phyloP scores from a whole-genome alignment of 2,888 invertebrate genomes.

The Automeris io region DNA sequence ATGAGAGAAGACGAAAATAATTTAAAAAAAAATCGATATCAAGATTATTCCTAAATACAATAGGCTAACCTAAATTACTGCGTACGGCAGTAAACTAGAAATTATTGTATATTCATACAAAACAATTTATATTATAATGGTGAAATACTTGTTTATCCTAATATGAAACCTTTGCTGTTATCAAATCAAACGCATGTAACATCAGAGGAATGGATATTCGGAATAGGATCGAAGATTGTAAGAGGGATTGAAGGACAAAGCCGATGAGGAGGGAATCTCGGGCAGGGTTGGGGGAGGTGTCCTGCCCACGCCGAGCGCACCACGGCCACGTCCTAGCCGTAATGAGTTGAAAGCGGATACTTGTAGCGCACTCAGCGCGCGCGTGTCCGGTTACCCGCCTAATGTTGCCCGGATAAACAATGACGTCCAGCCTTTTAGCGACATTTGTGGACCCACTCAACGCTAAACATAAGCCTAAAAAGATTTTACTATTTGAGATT shows the following conservation, averaged over 20 bases:
- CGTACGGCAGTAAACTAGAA: too few species aligned
- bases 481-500: slow-evolving; percentile 69
- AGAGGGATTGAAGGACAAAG: slow-evolving; percentile 73
- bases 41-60: too few species aligned
- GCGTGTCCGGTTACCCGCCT: slow-evolving; percentile 77
- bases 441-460: slow-evolving; percentile 77
- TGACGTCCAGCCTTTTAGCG: slow-evolving; percentile 77
- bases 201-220: slow-evolving; percentile 64
- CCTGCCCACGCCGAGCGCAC: slow-evolving; percentile 67
- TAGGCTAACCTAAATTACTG: too few species aligned
- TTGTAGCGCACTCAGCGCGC: slow-evolving; percentile 76
- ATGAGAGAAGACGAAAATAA: too few species aligned
- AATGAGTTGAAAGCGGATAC: slow-evolving; percentile 78
- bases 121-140: too few species aligned
- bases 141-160: too few species aligned
- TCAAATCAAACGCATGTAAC: slow-evolving; percentile 58
- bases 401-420: slow-evolving; percentile 77
- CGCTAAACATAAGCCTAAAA: slow-evolving; percentile 74
- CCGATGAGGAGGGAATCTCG: slow-evolving; percentile 35
- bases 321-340: slow-evolving; percentile 74
- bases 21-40: too few species aligned
- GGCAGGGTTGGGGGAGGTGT: slow-evolving; percentile 24
- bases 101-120: too few species aligned
- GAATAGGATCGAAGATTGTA: slow-evolving; percentile 73
- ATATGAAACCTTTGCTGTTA: slow-evolving; percentile 30